Evolutionary conservation across 2,113 vertebrate species (phyloP).

Genomic region (Scytalopus superciliaris): DNA sequence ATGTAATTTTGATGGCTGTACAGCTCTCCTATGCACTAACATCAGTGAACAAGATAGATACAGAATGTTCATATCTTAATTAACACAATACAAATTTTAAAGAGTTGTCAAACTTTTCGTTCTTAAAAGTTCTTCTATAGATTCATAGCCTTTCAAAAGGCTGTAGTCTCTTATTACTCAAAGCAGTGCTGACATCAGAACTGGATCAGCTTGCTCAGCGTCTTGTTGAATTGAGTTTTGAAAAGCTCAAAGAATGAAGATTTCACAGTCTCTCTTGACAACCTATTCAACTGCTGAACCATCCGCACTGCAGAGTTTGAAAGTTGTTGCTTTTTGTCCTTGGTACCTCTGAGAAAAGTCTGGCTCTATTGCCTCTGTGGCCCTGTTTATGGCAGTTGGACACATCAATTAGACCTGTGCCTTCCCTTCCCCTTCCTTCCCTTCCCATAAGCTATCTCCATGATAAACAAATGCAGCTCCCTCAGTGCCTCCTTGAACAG

Average conservation of each 20-base stretch:
- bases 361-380: neutral
- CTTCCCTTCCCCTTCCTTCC: neutral
- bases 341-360: neutral
- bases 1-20: neutral
- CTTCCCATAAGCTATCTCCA: neutral
- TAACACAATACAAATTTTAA: neutral
- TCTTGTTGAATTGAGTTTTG: neutral
- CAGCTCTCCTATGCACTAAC: neutral
- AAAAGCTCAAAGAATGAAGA: neutral
- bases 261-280: neutral
- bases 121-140: neutral
- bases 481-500: neutral
- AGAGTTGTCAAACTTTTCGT: neutral
- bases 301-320: neutral
- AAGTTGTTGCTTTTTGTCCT: neutral
- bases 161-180: neutral
- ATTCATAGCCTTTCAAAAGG: neutral
- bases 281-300: neutral
- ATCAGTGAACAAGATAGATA: neutral
- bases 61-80: neutral
- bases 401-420: neutral
- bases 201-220: neutral
- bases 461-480: neutral
- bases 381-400: neutral
- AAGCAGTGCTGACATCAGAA: neutral